These are phyloP conservation scores for Circaetus gallicus DNA, from an alignment of 2,113 vertebrate species.

Conservation along the genomic window DNA sequence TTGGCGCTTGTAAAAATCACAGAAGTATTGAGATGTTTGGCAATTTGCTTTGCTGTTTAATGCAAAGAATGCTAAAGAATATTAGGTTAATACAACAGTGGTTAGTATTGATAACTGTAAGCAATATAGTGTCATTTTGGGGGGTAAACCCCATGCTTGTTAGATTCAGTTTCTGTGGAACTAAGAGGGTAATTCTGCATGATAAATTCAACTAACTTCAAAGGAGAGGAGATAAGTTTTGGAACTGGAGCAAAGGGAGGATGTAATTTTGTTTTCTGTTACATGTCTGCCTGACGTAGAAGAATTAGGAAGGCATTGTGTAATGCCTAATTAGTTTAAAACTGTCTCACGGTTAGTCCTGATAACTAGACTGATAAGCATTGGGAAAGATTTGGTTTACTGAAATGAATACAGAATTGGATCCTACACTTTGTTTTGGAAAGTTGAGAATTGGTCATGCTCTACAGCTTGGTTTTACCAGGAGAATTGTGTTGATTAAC, in stretches of 20 bases:
- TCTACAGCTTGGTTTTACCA: background rate
- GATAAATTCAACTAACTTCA: background rate
- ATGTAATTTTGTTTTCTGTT: background rate
- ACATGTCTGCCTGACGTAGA: accelerated
- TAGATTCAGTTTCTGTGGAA: background rate
- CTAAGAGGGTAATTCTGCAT: background rate
- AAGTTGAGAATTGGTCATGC: background rate
- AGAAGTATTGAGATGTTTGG: background rate
- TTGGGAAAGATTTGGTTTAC: background rate
- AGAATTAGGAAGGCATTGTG: background rate
- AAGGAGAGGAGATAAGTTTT: background rate
- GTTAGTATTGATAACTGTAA: background rate
- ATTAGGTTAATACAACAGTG: background rate
- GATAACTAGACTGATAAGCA: too few species aligned
- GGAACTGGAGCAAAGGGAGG: background rate
- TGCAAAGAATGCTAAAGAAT: background rate
- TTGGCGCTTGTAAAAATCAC: background rate
- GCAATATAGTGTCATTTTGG: accelerated
- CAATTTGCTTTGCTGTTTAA: background rate
- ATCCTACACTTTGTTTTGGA: background rate
- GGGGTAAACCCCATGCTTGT: background rate
- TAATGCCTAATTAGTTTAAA: background rate
- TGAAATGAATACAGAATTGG: background rate
- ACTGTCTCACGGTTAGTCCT: background rate
- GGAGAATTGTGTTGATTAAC: background rate